These are phyloP conservation scores for Lamprologus tigripictilis DNA, from an alignment of 2,113 vertebrate species.

Conservation along the genomic window DNA sequence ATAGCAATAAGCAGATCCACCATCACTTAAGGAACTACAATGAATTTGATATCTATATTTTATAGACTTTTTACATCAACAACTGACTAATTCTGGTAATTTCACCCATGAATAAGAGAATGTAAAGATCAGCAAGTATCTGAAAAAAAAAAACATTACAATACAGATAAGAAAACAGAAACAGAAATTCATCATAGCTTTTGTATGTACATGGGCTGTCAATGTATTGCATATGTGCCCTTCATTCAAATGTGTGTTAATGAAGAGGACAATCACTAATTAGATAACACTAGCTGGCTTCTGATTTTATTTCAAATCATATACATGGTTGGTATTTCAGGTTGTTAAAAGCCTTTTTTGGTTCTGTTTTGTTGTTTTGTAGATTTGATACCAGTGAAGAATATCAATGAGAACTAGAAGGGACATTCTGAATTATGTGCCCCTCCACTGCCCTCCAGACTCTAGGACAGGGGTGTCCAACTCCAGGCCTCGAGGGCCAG, in stretches of 20 bases:
- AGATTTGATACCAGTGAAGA: background rate
- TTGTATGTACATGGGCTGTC: background rate
- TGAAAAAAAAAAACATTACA: rapidly evolving
- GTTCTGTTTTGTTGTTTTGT: background rate
- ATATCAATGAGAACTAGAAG: background rate
- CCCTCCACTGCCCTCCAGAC: background rate
- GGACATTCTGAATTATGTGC: background rate
- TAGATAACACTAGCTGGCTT: background rate
- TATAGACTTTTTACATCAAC: background rate
- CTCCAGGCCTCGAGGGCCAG: background rate
- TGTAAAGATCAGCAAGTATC: background rate
- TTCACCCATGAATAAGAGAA: background rate
- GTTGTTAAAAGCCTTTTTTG: background rate
- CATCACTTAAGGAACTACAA: background rate
- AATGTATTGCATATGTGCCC: background rate
- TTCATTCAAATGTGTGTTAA: background rate
- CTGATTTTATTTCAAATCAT: background rate
- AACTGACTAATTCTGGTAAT: background rate
- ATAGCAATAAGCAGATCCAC: background rate
- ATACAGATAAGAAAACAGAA: background rate
- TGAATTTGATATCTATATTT: background rate
- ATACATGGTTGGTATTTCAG: background rate
- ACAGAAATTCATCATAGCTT: background rate
- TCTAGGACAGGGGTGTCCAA: background rate
- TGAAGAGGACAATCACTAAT: background rate